Base-by-base conservation (phyloP, 2,888 invertebrate species). In the Alitta virens region DNA sequence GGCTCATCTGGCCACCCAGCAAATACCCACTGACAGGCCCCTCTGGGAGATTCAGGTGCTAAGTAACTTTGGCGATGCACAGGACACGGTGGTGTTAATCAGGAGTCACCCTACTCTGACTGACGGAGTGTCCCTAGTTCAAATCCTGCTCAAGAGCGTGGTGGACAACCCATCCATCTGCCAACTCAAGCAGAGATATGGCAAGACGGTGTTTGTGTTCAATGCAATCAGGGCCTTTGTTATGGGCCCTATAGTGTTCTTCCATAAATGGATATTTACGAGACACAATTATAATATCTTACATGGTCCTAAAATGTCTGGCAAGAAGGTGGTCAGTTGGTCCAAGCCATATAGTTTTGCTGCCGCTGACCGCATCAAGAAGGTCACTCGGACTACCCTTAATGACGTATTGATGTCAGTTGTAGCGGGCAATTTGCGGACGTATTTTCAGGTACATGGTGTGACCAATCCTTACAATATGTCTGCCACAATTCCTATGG, bases 21-120 rank as follows among this genome's bases (percentile, higher is more conserved):
- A 82, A 1, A 72, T 86, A 56, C 74, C 82, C 0, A 65, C 74
- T 18, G 81, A 82, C 23, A 78, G 79, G 58, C 85, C 86, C 0
- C 79, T 85, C 7, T 86, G 86, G 86, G 85, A 86, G 71, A 77
- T 86, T 38, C 83, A 84, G 56, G 80, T 86, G 5, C 68, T 85
- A 14, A 77, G 79, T 2, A 78, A 82, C 63, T 84, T 81, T 67
- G 82, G 83, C 2, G 76, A 78, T 24, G 71, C 71, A 2, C 72
- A 78, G 60, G 84, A 84, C 65, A 83, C 84, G 0, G 78, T 84
- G 42, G 76, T 83, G 7, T 74, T 85, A 51, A 74, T 85, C 46
- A 74, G 86, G 1, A 81, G 84, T 43, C 86, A 86, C 71, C 85
- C 85, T 51, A 83, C 84, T 63, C 72, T 86, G 33, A 82, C 84